A percentile compares a stretch with the other conserved stretches of the same genome.
These are phyloP conservation scores for Elysia crispata DNA, from an alignment of 2,888 invertebrate species.

Conservation along the genomic window DNA sequence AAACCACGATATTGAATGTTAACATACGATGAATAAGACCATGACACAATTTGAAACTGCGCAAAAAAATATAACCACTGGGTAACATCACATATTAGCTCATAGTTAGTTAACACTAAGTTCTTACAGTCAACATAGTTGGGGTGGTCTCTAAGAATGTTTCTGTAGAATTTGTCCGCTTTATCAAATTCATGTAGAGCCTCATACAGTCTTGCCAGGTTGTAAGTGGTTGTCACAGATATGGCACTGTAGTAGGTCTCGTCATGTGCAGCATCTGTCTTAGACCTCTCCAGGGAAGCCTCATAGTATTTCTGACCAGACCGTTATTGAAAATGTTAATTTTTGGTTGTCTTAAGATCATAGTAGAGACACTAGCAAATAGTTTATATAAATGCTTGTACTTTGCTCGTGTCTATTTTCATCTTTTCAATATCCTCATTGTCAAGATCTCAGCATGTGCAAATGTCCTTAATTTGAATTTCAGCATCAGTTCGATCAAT, in stretches of 20 bases:
- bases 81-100: no score
- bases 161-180: constrained; percentile 97
- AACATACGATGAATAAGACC: not conserved
- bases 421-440: not conserved
- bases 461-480: not conserved
- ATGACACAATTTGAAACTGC: not conserved
- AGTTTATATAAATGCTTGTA: no score
- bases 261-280: constrained; percentile 88
- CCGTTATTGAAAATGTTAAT: no score
- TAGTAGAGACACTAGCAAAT: no score
- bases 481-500: not conserved
- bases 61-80: not conserved
- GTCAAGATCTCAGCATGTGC: no score
- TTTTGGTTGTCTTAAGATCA: no score
- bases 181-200: constrained; percentile 93
- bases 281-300: constrained; percentile 90
- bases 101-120: not conserved
- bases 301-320: constrained; percentile 82
- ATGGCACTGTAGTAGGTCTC: constrained; percentile 97
- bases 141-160: constrained; percentile 97
- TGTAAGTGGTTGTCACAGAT: constrained; percentile 96
- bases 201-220: constrained; percentile 95
- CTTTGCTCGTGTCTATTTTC: no score
- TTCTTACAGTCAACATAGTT: constrained; percentile 94
- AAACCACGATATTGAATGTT: no score